A percentile compares a stretch with the other conserved stretches of the same genome.
phyloP scores from a whole-genome alignment of 37 sponge, comb jelly and placozoan genomes.

The Bolinopsis microptera region DNA sequence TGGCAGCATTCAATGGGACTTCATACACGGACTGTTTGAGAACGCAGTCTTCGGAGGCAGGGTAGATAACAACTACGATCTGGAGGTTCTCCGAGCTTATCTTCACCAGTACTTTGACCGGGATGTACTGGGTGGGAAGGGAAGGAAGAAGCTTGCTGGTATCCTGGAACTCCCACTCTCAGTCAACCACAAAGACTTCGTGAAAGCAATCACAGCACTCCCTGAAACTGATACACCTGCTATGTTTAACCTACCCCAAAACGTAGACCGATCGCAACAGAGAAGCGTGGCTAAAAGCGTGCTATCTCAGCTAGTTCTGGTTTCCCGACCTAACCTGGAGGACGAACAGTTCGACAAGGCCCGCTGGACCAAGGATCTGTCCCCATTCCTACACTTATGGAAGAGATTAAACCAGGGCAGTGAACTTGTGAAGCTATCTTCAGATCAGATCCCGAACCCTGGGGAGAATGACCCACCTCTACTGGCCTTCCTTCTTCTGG shows the following conservation, averaged over 20 bases:
- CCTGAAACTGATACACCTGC: conserved; percentile 83
- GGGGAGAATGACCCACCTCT: conserved; percentile 26
- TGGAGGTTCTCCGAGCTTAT: conserved; percentile 84
- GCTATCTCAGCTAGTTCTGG: conserved; percentile 79
- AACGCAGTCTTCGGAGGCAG: conserved; percentile 96
- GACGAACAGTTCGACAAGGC: conserved; percentile 83
- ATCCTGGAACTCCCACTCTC: conserved; percentile 62
- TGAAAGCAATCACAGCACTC: conserved; percentile 73
- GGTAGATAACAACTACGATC: conserved; percentile 92
- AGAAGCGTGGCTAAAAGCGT: conserved; percentile 68
- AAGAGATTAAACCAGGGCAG: conserved; percentile 92
- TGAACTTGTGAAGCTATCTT: not conserved
- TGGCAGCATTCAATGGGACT: conserved; percentile 78
- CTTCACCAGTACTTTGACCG: conserved; percentile 79
- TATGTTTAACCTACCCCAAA: conserved; percentile 87
- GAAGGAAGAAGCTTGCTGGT: conserved; percentile 53
- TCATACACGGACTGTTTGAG: conserved; percentile 96
- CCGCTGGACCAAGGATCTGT: conserved; percentile 78
- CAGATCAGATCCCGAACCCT: not conserved
- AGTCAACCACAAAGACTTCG: conserved; percentile 76
- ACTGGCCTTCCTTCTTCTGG: conserved; percentile 26
- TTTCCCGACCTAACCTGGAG: conserved; percentile 72
- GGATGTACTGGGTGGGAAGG: conserved; percentile 53
- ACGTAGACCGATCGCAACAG: conserved; percentile 77
- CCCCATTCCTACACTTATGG: conserved; percentile 85